These are phyloP conservation scores for Acanthopleura granulata DNA, from an alignment of 2,888 invertebrate genomes.

Conservation along the genomic window DNA sequence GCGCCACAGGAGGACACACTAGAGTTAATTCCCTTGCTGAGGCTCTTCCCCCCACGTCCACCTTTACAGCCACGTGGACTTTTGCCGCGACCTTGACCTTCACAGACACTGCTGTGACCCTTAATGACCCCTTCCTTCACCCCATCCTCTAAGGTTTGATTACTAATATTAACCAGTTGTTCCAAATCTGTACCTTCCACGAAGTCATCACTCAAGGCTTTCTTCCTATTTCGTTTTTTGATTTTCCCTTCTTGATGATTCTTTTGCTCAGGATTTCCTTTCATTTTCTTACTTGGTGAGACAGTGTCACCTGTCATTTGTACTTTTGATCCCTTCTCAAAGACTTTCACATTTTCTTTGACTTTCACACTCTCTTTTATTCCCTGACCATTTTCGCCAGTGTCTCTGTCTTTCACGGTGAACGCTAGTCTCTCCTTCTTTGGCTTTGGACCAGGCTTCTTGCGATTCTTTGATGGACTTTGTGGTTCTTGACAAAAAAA, in stretches of 20 bases:
- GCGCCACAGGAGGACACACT: not conserved
- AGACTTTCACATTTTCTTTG: not conserved
- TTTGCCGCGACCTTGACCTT: not conserved
- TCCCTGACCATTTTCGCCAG: not conserved
- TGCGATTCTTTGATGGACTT: not conserved
- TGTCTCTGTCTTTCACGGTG: not conserved
- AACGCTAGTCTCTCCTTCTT: not conserved
- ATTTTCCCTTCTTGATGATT: not conserved
- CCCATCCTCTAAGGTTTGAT: not conserved
- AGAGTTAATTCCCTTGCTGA: not conserved
- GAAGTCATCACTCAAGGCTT: not conserved
- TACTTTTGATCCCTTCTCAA: not conserved
- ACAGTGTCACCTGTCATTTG: not conserved
- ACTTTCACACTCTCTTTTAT: not conserved
- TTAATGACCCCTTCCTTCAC: slow-evolving; percentile 11
- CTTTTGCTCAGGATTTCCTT: not conserved
- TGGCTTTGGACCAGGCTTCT: slow-evolving; percentile 15
- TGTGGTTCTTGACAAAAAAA: not conserved
- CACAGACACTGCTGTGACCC: not conserved
- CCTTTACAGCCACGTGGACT: not conserved
- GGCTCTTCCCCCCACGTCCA: not conserved
- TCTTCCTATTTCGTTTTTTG: not conserved
- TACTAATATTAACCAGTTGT: not conserved
- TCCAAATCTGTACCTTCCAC: slow-evolving; percentile 11
- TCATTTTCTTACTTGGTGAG: not conserved